Conservation (phyloP, 2,797 vertebrate genomes). For the Brotula barbata region DNA sequence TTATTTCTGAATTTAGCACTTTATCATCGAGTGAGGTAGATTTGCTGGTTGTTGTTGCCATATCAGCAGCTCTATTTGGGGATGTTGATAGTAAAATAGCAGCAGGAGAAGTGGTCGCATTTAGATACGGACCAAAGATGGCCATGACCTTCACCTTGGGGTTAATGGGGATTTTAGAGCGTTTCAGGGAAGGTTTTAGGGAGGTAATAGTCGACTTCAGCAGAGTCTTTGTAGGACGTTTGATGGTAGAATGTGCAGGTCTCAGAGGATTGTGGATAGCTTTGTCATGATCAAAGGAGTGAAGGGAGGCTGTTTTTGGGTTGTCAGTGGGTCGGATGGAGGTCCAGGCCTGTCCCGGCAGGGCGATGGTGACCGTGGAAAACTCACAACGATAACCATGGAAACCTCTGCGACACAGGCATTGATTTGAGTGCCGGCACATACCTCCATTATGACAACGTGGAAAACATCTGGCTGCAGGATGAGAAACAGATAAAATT, state of each 20-base stretch:
- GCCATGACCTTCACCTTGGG: background rate
- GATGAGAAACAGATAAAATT: background rate
- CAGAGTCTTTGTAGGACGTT: background rate
- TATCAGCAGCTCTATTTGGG: background rate
- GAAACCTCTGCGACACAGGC: constrained; percentile 43
- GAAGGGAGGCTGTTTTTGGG: background rate
- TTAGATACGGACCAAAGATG: background rate
- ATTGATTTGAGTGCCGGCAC: constrained; percentile 40
- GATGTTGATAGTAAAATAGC: background rate
- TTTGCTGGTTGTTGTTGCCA: background rate
- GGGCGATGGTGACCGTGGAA: background rate
- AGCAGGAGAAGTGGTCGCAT: background rate
- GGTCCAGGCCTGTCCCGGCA: background rate
- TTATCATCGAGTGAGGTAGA: too few relatives aligned
- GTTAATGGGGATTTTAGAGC: background rate
- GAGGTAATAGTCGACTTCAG: background rate
- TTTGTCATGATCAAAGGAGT: background rate
- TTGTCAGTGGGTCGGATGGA: background rate
- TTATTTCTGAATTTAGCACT: background rate
- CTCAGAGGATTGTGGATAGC: background rate
- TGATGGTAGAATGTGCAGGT: background rate
- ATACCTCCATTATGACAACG: constrained; percentile 8
- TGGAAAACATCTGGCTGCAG: constrained; percentile 54
- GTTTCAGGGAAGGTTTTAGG: background rate
- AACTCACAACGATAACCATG: constrained; percentile 41